Evolutionary conservation across 1,140 invertebrate species (phyloP).

Genomic region (Scaptomyza graminum): DNA sequence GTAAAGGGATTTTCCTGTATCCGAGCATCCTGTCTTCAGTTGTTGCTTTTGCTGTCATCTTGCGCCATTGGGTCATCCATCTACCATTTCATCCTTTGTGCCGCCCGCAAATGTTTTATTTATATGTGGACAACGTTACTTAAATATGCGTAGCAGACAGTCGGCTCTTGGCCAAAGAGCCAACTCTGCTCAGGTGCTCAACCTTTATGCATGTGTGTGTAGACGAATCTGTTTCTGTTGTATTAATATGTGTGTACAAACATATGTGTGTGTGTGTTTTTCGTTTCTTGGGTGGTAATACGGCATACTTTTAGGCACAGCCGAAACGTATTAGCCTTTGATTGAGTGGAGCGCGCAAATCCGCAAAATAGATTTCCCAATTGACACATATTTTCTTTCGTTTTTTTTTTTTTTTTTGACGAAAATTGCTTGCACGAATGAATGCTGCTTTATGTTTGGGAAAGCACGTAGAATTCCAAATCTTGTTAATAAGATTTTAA

Average conservation of each 20-base stretch:
- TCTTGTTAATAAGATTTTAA: slow-evolving; percentile 69
- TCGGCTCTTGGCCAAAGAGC: slow-evolving; percentile 16
- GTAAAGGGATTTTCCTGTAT: slow-evolving; percentile 81
- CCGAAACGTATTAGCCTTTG: slow-evolving; percentile 55
- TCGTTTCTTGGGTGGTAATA: not conserved
- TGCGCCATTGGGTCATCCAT: slow-evolving; percentile 81
- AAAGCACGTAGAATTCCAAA: slow-evolving; percentile 36
- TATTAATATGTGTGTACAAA: slow-evolving; percentile 55
- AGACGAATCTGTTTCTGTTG: slow-evolving; percentile 18
- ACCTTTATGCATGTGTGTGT: slow-evolving; percentile 5
- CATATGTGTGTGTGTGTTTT: not conserved
- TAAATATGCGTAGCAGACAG: slow-evolving; percentile 68
- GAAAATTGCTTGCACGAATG: slow-evolving; percentile 26
- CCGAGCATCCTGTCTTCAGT: slow-evolving; percentile 44
- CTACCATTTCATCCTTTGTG: slow-evolving; percentile 74
- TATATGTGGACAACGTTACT: slow-evolving; percentile 78
- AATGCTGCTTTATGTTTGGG: slow-evolving; percentile 10
- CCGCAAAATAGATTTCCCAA: slow-evolving; percentile 82
- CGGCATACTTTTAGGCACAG: slow-evolving; percentile 60
- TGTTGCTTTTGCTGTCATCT: slow-evolving; percentile 62
- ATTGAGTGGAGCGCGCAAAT: slow-evolving; percentile 77
- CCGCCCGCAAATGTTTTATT: slow-evolving; percentile 80
- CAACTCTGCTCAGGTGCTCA: slow-evolving; percentile 60
- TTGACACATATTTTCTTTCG: slow-evolving; percentile 71
- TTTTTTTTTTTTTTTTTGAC: slow-evolving; percentile 37